Conservation (phyloP, 2,113 vertebrate genomes). For the Plestiodon gilberti region DNA sequence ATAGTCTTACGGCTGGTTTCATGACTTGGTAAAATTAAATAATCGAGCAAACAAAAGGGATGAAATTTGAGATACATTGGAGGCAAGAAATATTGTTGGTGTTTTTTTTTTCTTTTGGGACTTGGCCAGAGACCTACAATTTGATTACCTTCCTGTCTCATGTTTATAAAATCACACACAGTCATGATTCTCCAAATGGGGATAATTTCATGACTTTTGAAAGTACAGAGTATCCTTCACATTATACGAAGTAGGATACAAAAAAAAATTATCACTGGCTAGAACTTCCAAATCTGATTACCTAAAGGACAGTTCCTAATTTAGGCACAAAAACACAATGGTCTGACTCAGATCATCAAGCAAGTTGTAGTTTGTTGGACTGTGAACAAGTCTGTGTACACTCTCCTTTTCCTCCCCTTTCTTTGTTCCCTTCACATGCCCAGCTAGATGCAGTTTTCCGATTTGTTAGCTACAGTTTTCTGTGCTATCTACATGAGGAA, state of each 20-base stretch:
- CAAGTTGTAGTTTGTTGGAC: too few relatives aligned
- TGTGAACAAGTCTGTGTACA: too few relatives aligned
- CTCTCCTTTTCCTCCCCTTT: too few relatives aligned
- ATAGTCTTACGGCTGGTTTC: neutral
- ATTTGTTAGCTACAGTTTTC: too few relatives aligned
- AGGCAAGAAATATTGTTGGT: neutral
- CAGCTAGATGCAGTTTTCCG: too few relatives aligned
- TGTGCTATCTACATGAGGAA: too few relatives aligned
- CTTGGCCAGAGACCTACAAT: neutral
- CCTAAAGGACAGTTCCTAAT: conserved; percentile 8
- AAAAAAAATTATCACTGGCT: neutral
- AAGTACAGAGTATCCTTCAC: neutral
- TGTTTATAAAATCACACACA: neutral
- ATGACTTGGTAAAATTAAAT: neutral
- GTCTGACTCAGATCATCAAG: too few relatives aligned
- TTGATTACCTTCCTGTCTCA: neutral
- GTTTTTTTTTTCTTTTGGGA: neutral
- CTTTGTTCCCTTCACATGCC: too few relatives aligned
- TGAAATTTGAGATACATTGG: neutral
- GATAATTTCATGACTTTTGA: neutral
- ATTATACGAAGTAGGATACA: neutral
- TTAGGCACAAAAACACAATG: neutral
- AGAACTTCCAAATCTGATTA: neutral
- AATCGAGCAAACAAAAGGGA: neutral
- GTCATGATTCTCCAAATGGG: neutral